Base-by-base conservation (phyloP, 2,888 invertebrate genomes). In the Stomorhina lunata region DNA sequence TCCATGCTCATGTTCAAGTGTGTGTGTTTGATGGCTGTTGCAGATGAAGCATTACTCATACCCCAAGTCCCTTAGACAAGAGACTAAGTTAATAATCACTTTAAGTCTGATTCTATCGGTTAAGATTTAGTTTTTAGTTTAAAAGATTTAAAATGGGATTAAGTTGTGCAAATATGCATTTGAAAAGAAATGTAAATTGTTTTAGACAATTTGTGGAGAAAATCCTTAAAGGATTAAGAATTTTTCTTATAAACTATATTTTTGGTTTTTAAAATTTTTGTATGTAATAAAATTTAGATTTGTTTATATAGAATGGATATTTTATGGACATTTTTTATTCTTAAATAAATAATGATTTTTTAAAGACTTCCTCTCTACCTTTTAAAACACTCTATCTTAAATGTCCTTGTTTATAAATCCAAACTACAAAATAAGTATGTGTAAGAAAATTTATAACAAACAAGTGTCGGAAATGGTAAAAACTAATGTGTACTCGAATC, bases 51-150 rank as follows among this genome's bases (percentile, higher is more conserved):
- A n/a, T n/a, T n/a, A n/a, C n/a, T n/a, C n/a, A n/a, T n/a, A n/a
- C n/a, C n/a, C n/a, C n/a, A n/a, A n/a, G n/a, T n/a, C n/a, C n/a
- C n/a, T n/a, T n/a, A n/a, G n/a, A n/a, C n/a, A n/a, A n/a, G n/a
- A n/a, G n/a, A n/a, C 69, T 53, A 69, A 77, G 61, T 77, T 68
- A 27, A 63, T 77, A 69, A 77, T 77, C 68, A 68, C 68, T 77
- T 66, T 59, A 25, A 12, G 57, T 48, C 25, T 69, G 37, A 43
- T 50, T 50, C 10, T 48, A 15, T 25, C 66, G 27, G 7, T 53
- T 53, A 69, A 53, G 61, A 61, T 48, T 77, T 77, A 15, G 32
- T 25, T 65, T 34, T 55, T 2, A 32, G 55, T 66, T 63, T 29
- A 10, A n/a, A 43, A 45, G 55, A 43, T 20, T 55, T 29, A 29